phyloP scores from a whole-genome alignment of 2,113 vertebrate genomes.

The Saguinus midas region DNA sequence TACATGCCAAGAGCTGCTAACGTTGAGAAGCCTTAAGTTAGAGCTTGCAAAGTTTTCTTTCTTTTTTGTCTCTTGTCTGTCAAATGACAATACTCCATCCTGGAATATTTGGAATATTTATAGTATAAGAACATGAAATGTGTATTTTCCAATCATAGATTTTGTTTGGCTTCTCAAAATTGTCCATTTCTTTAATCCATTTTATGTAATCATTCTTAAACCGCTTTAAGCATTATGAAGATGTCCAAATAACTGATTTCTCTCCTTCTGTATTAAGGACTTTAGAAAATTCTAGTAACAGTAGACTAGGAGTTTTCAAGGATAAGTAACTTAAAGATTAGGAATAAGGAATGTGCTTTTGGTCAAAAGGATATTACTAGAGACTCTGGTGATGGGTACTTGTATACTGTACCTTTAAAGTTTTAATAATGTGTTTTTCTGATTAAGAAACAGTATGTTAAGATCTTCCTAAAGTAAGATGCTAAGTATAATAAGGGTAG shows the following conservation, averaged over 20 bases:
- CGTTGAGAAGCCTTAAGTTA: conserved; percentile 19
- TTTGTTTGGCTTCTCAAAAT: conserved; percentile 34
- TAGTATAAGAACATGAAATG: not conserved
- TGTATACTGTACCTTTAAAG: not conserved
- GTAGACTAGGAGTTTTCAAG: not conserved
- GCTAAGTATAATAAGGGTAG: not conserved
- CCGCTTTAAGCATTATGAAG: not conserved
- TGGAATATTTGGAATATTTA: not conserved
- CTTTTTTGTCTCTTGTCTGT: conserved; percentile 27
- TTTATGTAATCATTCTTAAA: not conserved
- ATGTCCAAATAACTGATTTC: conserved; percentile 18
- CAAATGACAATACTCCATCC: not conserved
- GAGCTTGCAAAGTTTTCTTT: not conserved
- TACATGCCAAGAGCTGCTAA: conserved; percentile 10
- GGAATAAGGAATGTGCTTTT: conserved; percentile 12
- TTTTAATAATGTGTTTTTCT: conserved; percentile 28
- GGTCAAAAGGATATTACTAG: conserved; percentile 17
- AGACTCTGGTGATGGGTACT: not conserved
- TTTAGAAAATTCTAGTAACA: not conserved
- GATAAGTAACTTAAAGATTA: conserved; percentile 19
- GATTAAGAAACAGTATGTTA: conserved; percentile 14
- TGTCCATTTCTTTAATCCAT: not conserved
- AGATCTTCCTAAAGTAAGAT: conserved; percentile 18
- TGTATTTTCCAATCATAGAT: not conserved
- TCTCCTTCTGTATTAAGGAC: conserved; percentile 9